Evolutionary conservation across 2,797 vertebrate genomes (phyloP), one percentile per base, ranked within the genome.

Genomic region (Gallirallus australis): DNA sequence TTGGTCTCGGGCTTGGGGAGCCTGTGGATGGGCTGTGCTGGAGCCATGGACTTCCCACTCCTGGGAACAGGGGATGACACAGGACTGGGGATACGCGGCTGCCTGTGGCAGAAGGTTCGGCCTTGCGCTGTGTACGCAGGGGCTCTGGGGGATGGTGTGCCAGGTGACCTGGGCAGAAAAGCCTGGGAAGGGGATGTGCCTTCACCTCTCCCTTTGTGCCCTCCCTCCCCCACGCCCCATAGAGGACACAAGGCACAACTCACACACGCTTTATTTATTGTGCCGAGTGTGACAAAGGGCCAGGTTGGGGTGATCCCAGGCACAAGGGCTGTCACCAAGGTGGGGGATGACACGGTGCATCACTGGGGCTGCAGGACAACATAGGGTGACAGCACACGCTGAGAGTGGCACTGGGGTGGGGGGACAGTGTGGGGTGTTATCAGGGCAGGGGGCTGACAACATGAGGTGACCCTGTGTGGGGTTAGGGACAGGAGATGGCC

Each of bases 261-360:
- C 85, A 63, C 71, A 50, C 16, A 12, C n/a, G 27, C 16, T 96
- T 96, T 87, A 93, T 91, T 94, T 59, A 61, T 21, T 30, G 30
- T 47, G 60, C 65, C 9, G 0, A 8, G 21, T 4, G 94, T 47
- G 86, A 73, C 52, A 48, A 50, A n/a, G 64, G 71, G 78, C 47
- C 21, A 12, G 19, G 50, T 48, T 39, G 25, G 42, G 7, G 18
- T 4, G n/a, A 5, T 10, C 66, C 70, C 69, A 71, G 35, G 83
- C 40, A 35, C 0, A 0, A 75, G 57, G 25, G 35, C 40, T 21
- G n/a, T 40, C 79, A 85, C 75, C 66, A 11, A 25, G 42, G 73
- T 31, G 39, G 4, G 50, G 60, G 40, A 65, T 30, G 40, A 52
- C 15, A 5, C 1, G 12, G 28, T 3, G 45, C 9, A 25, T 20